A percentile compares a stretch with the other conserved stretches of the same genome.
Conservation (phyloP, 2,113 vertebrate genomes). For the Nesoenas mayeri region DNA sequence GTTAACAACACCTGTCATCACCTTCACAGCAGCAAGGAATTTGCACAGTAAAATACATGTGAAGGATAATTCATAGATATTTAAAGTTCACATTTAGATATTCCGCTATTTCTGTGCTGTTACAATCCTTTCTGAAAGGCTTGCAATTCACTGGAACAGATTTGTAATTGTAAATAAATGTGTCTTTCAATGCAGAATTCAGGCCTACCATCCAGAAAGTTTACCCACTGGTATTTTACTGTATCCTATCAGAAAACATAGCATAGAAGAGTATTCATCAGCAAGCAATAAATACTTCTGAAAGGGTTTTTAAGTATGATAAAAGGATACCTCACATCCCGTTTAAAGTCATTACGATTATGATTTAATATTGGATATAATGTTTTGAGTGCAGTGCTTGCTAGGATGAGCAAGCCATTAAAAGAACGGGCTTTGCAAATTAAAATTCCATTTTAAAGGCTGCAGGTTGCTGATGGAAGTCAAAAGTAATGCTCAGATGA, state of each 20-base stretch:
- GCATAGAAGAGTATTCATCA: neutral
- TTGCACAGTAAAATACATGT: neutral
- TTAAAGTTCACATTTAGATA: neutral
- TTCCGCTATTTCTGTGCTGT: neutral
- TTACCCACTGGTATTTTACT: neutral
- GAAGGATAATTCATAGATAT: neutral
- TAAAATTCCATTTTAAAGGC: slow-evolving; percentile 24
- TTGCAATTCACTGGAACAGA: neutral
- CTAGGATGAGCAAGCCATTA: neutral
- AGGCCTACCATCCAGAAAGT: neutral
- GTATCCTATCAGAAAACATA: neutral
- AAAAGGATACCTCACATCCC: neutral
- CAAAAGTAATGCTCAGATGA: slow-evolving; percentile 1
- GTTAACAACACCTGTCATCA: neutral
- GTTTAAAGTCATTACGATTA: neutral
- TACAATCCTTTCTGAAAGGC: neutral
- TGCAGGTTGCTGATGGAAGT: slow-evolving; percentile 15
- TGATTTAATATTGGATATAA: neutral
- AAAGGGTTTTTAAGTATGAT: slow-evolving; percentile 18
- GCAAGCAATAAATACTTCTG: slow-evolving; percentile 6
- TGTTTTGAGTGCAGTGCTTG: neutral
- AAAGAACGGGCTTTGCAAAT: slow-evolving; percentile 11
- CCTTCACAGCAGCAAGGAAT: neutral
- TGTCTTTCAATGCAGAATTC: neutral
- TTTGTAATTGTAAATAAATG: neutral